Evolutionary conservation across 2,113 vertebrate species (phyloP).

Genomic region (Pituophis catenifer): DNA sequence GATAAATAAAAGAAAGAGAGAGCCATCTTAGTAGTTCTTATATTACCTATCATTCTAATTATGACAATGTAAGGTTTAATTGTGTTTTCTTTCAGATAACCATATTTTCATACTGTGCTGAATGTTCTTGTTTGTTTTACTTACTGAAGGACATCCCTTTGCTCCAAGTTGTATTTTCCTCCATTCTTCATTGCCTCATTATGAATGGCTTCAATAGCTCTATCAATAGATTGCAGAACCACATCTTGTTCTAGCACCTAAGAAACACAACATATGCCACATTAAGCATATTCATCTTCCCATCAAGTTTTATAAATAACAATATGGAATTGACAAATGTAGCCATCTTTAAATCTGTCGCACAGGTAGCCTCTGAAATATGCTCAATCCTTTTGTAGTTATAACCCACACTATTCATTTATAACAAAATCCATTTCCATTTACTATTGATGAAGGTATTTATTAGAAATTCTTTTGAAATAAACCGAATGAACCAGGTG

Average conservation of each 20-base stretch:
- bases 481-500: neutral
- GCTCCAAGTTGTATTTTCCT: conserved; percentile 97
- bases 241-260: conserved; percentile 94
- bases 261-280: neutral
- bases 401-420: neutral
- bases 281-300: neutral
- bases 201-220: conserved; percentile 95
- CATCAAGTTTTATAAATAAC: neutral
- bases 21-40: neutral
- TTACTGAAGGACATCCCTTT: conserved; percentile 96
- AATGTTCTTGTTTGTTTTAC: conserved; percentile 45
- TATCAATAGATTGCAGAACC: conserved; percentile 94
- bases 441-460: conserved; percentile 1
- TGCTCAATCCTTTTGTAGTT: neutral
- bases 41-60: neutral
- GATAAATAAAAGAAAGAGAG: neutral
- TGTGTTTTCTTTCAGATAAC: neutral
- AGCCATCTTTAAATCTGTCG: neutral
- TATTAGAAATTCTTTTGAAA: neutral
- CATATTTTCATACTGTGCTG: neutral
- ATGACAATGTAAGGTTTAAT: neutral
- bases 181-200: conserved; percentile 93
- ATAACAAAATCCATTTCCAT: neutral
- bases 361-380: neutral
- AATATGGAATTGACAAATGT: neutral